These are phyloP conservation scores for Corythucha ciliata DNA, from an alignment of 2,888 invertebrate genomes.

Conservation along the genomic window DNA sequence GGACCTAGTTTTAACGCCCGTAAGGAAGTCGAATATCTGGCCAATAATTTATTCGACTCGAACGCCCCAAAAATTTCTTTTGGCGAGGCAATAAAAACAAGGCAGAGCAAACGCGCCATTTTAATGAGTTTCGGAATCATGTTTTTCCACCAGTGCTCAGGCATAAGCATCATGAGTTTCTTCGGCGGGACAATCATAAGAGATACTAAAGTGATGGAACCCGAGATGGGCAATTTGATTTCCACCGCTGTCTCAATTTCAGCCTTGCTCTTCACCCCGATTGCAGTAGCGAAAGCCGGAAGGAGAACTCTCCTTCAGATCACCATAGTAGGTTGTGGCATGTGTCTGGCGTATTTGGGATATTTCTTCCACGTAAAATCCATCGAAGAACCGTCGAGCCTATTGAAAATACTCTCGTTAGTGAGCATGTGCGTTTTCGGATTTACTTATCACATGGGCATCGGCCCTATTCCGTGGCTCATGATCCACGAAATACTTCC, in stretches of 20 bases:
- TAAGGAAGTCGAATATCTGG: slow-evolving; percentile 49
- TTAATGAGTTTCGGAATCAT: slow-evolving; percentile 66
- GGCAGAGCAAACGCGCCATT: slow-evolving; percentile 60
- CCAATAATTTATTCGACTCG: slow-evolving; percentile 27
- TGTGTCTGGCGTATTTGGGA: slow-evolving; percentile 60
- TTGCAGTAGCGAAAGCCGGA: slow-evolving; percentile 70
- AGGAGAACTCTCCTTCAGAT: slow-evolving; percentile 66
- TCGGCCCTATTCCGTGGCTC: slow-evolving; percentile 74
- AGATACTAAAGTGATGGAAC: slow-evolving; percentile 59
- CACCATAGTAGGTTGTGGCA: slow-evolving; percentile 62
- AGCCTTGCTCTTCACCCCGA: slow-evolving; percentile 55
- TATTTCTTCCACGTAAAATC: slow-evolving; percentile 57
- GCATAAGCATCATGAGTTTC: slow-evolving; percentile 75
- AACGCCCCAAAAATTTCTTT: slow-evolving; percentile 38
- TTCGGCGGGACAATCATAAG: slow-evolving; percentile 66
- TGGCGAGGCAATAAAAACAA: slow-evolving; percentile 41
- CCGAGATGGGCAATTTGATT: slow-evolving; percentile 62
- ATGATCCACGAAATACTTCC: slow-evolving; percentile 69
- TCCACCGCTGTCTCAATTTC: slow-evolving; percentile 68
- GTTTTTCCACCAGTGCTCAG: slow-evolving; percentile 76
- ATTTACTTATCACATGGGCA: slow-evolving; percentile 58
- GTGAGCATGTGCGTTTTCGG: slow-evolving; percentile 56
- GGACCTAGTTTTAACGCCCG: slow-evolving; percentile 60
- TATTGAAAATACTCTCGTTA: slow-evolving; percentile 60
- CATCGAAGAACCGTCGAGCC: slow-evolving; percentile 44